Evolutionary conservation across 2,113 vertebrate species (phyloP), one percentile per base, ranked within the genome.

Genomic region (Chloropsis cyanopogon): DNA sequence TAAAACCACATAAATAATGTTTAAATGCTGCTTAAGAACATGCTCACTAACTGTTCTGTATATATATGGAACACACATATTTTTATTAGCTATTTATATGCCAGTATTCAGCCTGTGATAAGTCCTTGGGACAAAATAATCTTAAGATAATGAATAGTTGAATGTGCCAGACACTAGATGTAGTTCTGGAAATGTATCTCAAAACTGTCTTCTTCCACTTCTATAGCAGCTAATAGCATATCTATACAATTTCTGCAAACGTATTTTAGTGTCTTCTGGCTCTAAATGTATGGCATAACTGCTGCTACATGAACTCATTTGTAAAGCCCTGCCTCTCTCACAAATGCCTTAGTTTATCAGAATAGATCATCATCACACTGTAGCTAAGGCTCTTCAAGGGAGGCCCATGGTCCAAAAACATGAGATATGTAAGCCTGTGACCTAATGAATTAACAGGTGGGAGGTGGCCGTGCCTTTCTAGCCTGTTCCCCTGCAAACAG

Each of bases 1-100:
- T 97, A 86, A 80, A 94, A 91, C 6, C 19, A 63, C 10, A 78
- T 88, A 94, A 97, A 93, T 86, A 88, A 83, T 25, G 15, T 90
- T 92, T 77, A 90, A 93, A 77, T 73, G 60, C 50, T 86, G 35
- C 22, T 63, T 83, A 75, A 63, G 76, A 28, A 52, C 14, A 12
- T 56, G 20, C 19, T 82, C 3, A 28, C 16, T 75, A 11, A 70
- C 69, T 93, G 33, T 26, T 86, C 60, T 93, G 24, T 41, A 70
- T 17, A 23, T 83, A 29, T 29, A 59, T 14, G 19, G 50, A 83
- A 66, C 41, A 46, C 21, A 41, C n/a, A 50, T n/a, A 77, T 31
- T 50, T 41, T 21, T 61, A 37, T 56, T 39, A 24, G 31, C 28
- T 60, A 19, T 42, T 46, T 60, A 50, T 7, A 44, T 92, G 28